Percentiles rank a stretch among this genome's conserved stretches.
These are phyloP conservation scores for Limnephilus rhombicus DNA, from an alignment of 2,888 invertebrate species.

Conservation along the genomic window DNA sequence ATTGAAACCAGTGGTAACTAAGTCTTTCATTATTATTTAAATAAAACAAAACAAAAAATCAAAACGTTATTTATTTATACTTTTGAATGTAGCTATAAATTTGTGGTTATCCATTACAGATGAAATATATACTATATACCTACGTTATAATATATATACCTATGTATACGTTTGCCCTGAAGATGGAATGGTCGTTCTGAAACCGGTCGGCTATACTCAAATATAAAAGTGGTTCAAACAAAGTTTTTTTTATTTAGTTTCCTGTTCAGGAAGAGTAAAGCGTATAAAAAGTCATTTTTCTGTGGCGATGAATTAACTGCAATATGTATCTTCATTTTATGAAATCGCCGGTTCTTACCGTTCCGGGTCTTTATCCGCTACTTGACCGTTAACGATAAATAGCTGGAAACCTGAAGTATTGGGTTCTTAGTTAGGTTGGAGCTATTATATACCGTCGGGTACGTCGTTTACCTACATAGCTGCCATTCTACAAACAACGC, in stretches of 20 bases:
- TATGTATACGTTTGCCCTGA: no score
- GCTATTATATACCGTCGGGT: not conserved
- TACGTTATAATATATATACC: no score
- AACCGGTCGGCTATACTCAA: no score
- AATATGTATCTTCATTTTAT: not conserved
- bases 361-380: not conserved
- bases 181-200: no score
- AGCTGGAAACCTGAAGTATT: constrained; percentile 1
- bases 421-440: not conserved
- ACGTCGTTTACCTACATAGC: constrained; percentile 4
- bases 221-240: no score
- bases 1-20: no score
- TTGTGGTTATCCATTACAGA: no score
- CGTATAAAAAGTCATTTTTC: not conserved
- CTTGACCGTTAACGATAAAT: not conserved
- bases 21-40: no score
- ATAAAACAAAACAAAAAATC: not conserved
- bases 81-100: no score
- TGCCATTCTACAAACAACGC: constrained; percentile 7
- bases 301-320: not conserved
- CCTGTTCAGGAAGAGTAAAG: not conserved
- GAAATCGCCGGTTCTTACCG: not conserved
- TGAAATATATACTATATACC: no score
- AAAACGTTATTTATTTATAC: not conserved
- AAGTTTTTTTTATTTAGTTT: not conserved